Conservation (phyloP, 2,888 invertebrate species). For the Leptopilina syphax region DNA sequence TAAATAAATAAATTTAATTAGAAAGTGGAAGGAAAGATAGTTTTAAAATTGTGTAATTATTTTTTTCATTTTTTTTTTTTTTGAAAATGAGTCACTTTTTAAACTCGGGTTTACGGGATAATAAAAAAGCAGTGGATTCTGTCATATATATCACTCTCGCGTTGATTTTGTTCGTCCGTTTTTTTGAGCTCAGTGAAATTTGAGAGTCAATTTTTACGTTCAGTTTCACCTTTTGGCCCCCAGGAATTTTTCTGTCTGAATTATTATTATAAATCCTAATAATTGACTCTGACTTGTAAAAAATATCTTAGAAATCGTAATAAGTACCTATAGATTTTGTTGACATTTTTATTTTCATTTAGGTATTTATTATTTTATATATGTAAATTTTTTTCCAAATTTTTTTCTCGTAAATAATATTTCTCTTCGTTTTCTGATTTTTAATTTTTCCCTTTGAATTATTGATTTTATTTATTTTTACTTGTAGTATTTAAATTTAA, state of each 20-base stretch:
- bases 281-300: neutral
- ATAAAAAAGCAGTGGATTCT: constrained; percentile 25
- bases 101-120: neutral
- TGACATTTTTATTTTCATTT: neutral
- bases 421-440: too few relatives aligned
- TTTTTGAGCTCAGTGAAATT: constrained; percentile 50
- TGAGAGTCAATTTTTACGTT: constrained; percentile 49
- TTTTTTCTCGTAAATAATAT: too few relatives aligned
- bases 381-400: neutral
- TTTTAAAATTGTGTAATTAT: too few relatives aligned
- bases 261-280: constrained; percentile 4
- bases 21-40: too few relatives aligned
- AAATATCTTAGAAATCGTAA: neutral
- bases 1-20: too few relatives aligned
- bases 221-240: constrained; percentile 40
- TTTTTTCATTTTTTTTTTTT: neutral
- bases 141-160: constrained; percentile 38
- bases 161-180: constrained; percentile 27
- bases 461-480: too few relatives aligned
- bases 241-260: constrained; percentile 33
- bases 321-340: neutral
- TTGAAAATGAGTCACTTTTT: neutral
- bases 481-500: too few relatives aligned
- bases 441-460: too few relatives aligned
- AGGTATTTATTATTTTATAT: neutral